Evolutionary conservation across 2,113 vertebrate species (phyloP), one percentile per base, ranked within the genome.

Genomic region (Pseudopipra pipra): DNA sequence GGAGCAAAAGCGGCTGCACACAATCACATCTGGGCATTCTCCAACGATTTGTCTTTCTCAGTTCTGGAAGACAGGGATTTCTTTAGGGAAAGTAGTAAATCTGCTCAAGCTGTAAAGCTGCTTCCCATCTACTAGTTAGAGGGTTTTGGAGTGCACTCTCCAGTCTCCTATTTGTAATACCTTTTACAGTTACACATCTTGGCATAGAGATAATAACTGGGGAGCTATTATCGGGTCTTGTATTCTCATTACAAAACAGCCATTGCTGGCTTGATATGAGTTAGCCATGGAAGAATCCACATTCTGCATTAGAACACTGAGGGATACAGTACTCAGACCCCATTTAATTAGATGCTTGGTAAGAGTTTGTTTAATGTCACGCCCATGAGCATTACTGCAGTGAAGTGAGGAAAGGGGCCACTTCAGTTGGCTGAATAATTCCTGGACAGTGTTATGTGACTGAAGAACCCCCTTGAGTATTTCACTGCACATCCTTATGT

Each of bases 361-460:
- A 59, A 78, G 75, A 90, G 80, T 94, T 94, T 93, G 88, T 89
- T 97, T 89, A 95, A 95, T 89, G 91, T 97, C 91, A 94, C 0
- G 2, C 54, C 90, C 4, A 0, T 84, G 82, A 95, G 41, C 85
- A 90, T 71, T 88, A 74, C 22, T 35, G 82, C 90, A 71, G 52
- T 27, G 56, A n/a, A 80, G 72, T 67, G 90, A 93, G 72, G 79
- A 85, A 75, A 49, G 5, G 65, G 67, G 74, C 49, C 73, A 83
- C 90, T 96, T 89, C 80, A 78, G 65, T 27, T 1, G 0, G 51
- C 47, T 90, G 75, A 88, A 19, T 86, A 90, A 94, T 56, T 95
- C 79, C 92, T 84, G 49, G 88, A 47, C 12, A 28, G 43, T 31
- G 37, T 59, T 56, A 51, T 52, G 63, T 55, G 61, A 37, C 82